A percentile compares a stretch with the other conserved stretches of the same genome.
Evolutionary conservation across 1,140 invertebrate species (phyloP).

Genomic region (Ridgeia piscesae): DNA sequence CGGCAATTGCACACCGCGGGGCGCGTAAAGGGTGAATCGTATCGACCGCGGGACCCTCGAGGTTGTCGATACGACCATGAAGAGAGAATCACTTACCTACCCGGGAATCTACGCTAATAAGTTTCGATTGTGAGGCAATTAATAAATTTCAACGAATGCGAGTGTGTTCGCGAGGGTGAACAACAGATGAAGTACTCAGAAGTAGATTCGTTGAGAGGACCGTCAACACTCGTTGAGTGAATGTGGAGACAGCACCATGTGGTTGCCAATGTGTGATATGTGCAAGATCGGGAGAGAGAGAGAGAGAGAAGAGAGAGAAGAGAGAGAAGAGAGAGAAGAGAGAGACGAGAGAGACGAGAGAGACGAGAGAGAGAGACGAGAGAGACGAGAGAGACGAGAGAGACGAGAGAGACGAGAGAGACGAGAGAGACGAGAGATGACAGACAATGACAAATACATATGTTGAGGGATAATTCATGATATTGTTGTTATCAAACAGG

Average conservation of each 20-base stretch:
- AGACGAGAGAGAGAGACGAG: background rate
- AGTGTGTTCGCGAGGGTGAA: background rate
- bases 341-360: background rate
- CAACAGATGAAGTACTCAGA: background rate
- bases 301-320: background rate
- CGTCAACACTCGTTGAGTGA: background rate
- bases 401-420: too few species aligned
- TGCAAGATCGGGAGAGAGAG: background rate
- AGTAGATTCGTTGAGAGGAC: background rate
- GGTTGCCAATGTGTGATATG: background rate
- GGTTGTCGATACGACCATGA: background rate
- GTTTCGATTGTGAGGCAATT: background rate
- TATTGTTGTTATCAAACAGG: too few species aligned
- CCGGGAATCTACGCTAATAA: background rate
- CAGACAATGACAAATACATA: background rate
- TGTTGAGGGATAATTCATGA: too few species aligned
- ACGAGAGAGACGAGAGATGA: too few species aligned
- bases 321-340: background rate
- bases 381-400: background rate
- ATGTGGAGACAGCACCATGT: background rate
- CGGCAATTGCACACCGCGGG: too few species aligned
- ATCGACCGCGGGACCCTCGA: background rate
- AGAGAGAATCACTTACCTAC: background rate
- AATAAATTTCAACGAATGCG: background rate
- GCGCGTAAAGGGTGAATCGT: background rate